Conservation (phyloP, 2,797 vertebrate genomes). For the Trichosurus vulpecula region DNA sequence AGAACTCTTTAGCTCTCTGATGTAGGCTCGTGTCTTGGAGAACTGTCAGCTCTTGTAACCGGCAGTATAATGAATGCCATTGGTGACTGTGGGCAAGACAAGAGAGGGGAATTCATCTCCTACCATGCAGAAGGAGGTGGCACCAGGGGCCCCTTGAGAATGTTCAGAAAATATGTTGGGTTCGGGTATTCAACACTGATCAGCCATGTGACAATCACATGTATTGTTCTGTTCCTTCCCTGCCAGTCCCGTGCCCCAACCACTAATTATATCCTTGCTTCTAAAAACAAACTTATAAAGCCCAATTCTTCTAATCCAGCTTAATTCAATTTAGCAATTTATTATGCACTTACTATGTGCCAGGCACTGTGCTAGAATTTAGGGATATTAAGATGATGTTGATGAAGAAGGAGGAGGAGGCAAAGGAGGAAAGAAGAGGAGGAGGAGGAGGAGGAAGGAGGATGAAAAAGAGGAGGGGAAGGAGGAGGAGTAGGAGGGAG, state of each 20-base stretch:
- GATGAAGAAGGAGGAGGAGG: background rate
- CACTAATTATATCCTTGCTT: background rate
- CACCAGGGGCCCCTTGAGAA: background rate
- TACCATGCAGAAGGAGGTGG: background rate
- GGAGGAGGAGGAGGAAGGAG: too few species aligned
- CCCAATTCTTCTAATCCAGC: background rate
- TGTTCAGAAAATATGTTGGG: background rate
- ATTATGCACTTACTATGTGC: background rate
- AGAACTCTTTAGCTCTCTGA: background rate
- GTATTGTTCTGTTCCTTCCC: background rate
- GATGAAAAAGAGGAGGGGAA: too few species aligned
- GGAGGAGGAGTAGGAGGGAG: too few species aligned
- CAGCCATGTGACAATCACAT: background rate
- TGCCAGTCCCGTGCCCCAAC: background rate
- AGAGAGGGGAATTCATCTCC: background rate
- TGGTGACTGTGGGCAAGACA: background rate
- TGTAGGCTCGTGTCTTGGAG: background rate
- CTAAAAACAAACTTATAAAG: background rate
- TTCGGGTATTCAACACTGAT: background rate
- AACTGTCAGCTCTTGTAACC: conserved; percentile 25
- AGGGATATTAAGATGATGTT: background rate
- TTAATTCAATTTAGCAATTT: background rate
- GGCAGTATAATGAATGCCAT: background rate
- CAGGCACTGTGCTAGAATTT: background rate
- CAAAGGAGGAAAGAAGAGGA: too few species aligned